These are phyloP conservation scores for Oscheius myriophilus DNA, from an alignment of 2,888 invertebrate genomes.

Conservation along the genomic window DNA sequence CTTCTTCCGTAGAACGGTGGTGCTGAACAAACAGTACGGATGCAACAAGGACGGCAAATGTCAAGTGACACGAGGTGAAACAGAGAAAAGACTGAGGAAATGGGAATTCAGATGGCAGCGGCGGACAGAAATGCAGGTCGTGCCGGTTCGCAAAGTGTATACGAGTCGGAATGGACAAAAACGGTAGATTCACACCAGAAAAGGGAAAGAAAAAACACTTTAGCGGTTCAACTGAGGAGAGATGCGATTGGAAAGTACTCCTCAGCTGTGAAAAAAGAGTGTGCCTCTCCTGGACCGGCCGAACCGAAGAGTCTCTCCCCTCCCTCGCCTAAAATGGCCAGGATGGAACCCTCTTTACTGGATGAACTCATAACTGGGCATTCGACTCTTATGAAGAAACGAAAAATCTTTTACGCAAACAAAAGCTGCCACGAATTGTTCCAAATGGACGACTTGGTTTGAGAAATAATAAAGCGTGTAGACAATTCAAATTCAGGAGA, in stretches of 20 bases:
- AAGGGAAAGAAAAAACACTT: background rate
- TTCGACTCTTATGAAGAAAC: conserved; percentile 4
- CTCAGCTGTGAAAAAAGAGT: conserved; percentile 51
- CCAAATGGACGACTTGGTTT: conserved; percentile 9
- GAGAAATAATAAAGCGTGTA: background rate
- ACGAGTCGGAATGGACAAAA: conserved; percentile 60
- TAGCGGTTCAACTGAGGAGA: conserved; percentile 65
- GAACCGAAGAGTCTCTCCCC: conserved; percentile 6
- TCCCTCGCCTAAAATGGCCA: conserved; percentile 14
- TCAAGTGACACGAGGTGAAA: conserved; percentile 56
- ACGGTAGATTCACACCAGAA: conserved; percentile 39
- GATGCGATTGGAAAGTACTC: conserved; percentile 68
- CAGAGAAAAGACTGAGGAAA: background rate
- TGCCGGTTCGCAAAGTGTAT: conserved; percentile 65
- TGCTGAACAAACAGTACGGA: conserved; percentile 59
- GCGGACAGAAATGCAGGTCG: conserved; percentile 62
- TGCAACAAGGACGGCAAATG: conserved; percentile 59
- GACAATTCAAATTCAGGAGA: conserved; percentile 12
- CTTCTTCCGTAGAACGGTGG: conserved; percentile 62
- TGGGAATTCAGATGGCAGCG: conserved; percentile 46
- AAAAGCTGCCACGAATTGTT: background rate
- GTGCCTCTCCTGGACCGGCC: conserved; percentile 3
- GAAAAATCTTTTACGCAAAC: conserved; percentile 12
- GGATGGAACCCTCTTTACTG: conserved; percentile 9
- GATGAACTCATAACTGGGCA: conserved; percentile 18